Evolutionary conservation across 1,140 invertebrate species (phyloP), one percentile per base, ranked within the genome.

Genomic region (Zaprionus ornatus): DNA sequence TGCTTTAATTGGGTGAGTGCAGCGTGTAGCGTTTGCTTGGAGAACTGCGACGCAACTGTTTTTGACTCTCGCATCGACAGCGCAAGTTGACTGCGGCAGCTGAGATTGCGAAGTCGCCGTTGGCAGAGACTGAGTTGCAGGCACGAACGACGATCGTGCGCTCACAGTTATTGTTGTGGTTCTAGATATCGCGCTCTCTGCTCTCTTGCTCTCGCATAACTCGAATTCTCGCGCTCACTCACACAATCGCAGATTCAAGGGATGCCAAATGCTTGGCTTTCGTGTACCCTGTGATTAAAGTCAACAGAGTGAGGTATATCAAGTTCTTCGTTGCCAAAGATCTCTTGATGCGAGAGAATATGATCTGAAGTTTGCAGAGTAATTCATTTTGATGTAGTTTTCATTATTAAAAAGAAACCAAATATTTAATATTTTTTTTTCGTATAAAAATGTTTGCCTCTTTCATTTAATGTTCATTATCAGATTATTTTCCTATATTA

Each of bases 41-140:
- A 90, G 80, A 84, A 67, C 70, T 90, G 84, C 64, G 70, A 65
- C 55, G 73, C 56, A 86, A 87, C 83, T 86, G 83, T 74, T 74
- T 80, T 59, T 7, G 55, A 57, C 40, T 42, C 63, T 69, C 64
- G 62, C 70, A 64, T 63, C 70, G 80, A 74, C 74, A 68, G 71
- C 74, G 71, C 77, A 87, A 55, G 56, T 87, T 62, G 45, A 70
- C 84, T 87, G 57, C 57, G 32, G 66, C 67, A 29, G 52, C 55
- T 48, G 48, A 62, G 61, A 65, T 48, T 56, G 23, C 13, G 35
- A 17, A 17, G 70, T 15, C 37, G 12, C 19, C 56, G 54, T 27
- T 19, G 29, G n/a, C 62, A n/a, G 9, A 29, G 17, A 45, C 56
- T 3, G 29, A 32, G 62, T 57, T 71, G 65, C 57, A 52, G 52